Evolutionary conservation across 2,888 invertebrate species (phyloP).

Genomic region (Mallateleia sp.): DNA sequence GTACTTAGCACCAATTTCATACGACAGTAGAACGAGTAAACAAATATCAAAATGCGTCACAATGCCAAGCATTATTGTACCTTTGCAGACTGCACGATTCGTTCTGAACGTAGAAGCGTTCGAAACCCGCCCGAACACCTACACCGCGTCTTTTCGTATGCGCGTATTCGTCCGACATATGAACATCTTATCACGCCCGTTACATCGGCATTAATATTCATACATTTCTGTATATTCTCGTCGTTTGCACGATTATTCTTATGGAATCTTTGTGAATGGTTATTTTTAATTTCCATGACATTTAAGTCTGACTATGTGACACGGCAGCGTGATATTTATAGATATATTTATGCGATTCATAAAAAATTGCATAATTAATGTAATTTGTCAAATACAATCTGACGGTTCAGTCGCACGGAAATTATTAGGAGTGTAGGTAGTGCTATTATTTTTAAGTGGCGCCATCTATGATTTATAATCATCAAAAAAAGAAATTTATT

Average conservation of each 20-base stretch:
- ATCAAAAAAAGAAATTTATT: too few species aligned
- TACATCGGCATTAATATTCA: conserved; percentile 66
- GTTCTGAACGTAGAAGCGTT: conserved; percentile 29
- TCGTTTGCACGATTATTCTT: conserved; percentile 13
- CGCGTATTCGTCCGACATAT: conserved; percentile 34
- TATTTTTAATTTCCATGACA: conserved; percentile 50
- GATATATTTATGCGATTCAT: conserved; percentile 14
- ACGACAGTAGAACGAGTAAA: conserved; percentile 49
- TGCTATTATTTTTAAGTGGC: not conserved
- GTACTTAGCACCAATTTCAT: conserved; percentile 78
- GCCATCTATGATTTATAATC: not conserved
- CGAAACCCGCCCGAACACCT: conserved; percentile 47
- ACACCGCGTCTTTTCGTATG: conserved; percentile 49
- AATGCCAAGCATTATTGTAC: conserved; percentile 62
- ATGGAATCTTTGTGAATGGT: conserved; percentile 31
- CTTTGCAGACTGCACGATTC: conserved; percentile 30
- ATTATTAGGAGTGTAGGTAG: not conserved
- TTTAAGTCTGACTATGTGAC: conserved; percentile 27
- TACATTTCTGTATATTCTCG: conserved; percentile 57
- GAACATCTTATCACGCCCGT: conserved; percentile 50
- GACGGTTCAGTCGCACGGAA: not conserved
- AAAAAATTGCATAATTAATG: conserved; percentile 24
- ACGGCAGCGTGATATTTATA: conserved; percentile 22
- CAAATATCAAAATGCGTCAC: conserved; percentile 46
- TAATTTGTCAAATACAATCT: not conserved